Conservation (phyloP, 2,797 vertebrate species). For the Tragopan temminckii region DNA sequence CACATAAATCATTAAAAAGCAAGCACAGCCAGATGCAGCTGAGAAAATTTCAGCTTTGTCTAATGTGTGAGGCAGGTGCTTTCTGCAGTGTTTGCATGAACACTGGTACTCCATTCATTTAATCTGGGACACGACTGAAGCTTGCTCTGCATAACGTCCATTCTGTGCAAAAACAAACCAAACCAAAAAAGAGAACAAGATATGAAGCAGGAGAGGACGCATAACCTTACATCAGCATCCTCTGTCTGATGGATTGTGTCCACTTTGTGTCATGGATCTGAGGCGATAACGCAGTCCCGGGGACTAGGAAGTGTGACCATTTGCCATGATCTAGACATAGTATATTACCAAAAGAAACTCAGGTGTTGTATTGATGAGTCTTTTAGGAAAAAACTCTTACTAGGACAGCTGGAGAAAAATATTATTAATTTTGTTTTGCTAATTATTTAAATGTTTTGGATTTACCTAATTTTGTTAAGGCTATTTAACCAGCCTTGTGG, state of each 20-base stretch:
- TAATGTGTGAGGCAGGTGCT: slow-evolving; percentile 16
- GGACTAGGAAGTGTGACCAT: not conserved
- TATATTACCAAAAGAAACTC: not conserved
- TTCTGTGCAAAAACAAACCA: not conserved
- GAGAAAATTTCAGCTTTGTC: not conserved
- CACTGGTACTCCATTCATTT: not conserved
- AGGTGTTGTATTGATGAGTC: not conserved
- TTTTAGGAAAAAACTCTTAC: not conserved
- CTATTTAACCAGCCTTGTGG: not conserved
- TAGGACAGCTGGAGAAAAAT: not conserved
- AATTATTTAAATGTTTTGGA: not conserved
- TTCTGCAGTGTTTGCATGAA: not conserved
- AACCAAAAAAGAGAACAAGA: not conserved
- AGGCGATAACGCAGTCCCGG: not conserved
- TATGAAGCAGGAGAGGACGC: not conserved
- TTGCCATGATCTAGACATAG: not conserved
- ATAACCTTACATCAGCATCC: not conserved
- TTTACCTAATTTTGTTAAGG: not conserved
- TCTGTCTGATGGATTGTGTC: not conserved
- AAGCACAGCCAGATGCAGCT: not conserved
- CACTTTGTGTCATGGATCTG: not conserved
- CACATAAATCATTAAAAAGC: not conserved
- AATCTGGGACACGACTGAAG: not conserved
- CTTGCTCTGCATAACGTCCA: accelerated
- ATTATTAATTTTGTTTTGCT: not conserved